Percentiles rank a stretch among this genome's conserved stretches.
Evolutionary conservation across 2,888 invertebrate genomes (phyloP).

Genomic region (Drosophila prostipennis): DNA sequence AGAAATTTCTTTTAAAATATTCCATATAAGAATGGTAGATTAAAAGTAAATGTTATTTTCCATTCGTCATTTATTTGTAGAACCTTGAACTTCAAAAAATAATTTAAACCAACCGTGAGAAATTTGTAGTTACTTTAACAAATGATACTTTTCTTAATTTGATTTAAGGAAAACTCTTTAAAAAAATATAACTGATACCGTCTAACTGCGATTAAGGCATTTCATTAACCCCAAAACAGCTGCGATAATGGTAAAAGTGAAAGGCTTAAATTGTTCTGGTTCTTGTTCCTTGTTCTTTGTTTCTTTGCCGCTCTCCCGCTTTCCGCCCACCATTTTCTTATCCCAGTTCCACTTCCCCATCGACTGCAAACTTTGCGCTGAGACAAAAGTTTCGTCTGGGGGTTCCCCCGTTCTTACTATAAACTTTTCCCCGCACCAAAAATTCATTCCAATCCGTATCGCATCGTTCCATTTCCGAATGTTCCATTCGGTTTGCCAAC

Average conservation of each 20-base stretch:
- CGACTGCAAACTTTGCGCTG: constrained; percentile 68
- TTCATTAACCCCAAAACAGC: constrained; percentile 12
- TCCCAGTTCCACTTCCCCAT: constrained; percentile 26
- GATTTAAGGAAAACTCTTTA: background rate
- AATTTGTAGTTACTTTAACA: no score
- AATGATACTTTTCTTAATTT: no score
- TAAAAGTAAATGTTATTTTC: no score
- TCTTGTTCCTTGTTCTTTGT: constrained; percentile 33
- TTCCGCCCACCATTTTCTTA: constrained; percentile 25
- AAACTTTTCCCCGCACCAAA: background rate
- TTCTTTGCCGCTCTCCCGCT: constrained; percentile 15
- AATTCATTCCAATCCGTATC: background rate
- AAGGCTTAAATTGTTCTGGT: constrained; percentile 29
- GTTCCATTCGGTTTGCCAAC: background rate
- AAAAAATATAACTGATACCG: background rate
- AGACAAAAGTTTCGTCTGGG: constrained; percentile 71
- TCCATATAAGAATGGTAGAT: no score
- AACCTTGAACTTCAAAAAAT: background rate
- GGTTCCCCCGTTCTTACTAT: background rate
- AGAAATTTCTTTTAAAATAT: no score
- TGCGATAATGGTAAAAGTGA: constrained; percentile 31
- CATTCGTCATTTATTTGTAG: no score
- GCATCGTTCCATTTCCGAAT: background rate
- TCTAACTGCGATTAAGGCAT: background rate
- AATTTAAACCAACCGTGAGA: no score